Evolutionary conservation across 2,113 vertebrate species (phyloP), one percentile per base, ranked within the genome.

Genomic region (Ramphastos sulfuratus): DNA sequence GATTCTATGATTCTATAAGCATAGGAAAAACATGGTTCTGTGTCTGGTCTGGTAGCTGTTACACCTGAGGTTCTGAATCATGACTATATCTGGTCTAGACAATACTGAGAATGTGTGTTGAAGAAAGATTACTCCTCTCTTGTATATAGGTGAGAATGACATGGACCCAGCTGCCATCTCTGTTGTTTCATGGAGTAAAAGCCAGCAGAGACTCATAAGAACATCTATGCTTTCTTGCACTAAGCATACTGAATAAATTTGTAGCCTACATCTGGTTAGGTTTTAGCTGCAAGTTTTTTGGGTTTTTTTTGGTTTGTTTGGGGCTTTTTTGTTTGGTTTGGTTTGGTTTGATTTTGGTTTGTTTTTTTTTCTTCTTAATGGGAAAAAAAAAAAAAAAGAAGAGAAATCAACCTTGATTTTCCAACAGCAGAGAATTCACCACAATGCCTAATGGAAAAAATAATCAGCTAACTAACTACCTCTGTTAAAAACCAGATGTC

Each of bases 101-200:
- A 74, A 11, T 59, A 74, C 19, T 44, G 55, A 77, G 8, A 14
- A 24, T 15, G 2, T 33, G 11, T 15, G 17, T 15, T 9, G 17
- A 67, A 67, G 10, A 64, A 76, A 65, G 9, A 80, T 21, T 3
- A 3, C 9, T 71, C 18, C 5, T 83, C 35, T 8, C 39, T 77
- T 66, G 54, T 3, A 20, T 5, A 19, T 2, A 33, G 15, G 10
- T 4, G 24, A 87, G n/a, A 69, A 37, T 67, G 70, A 56, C 21
- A 16, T 1, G 1, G n/a, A 55, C 18, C 4, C 9, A 83, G 0
- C 4, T 33, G 7, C 13, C 44, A 17, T 5, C 6, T 87, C 28
- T 54, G 16, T 25, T 85, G 24, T 50, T 15, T 65, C 14, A 27
- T n/a, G 20, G 10, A 69, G 7, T 19, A 54, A 74, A 94, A 72